Percentiles rank a stretch among this genome's conserved stretches.
Evolutionary conservation across 37 sponge, comb jelly and placozoan species (phyloP).

Genomic region (Cliona cf. orientalis): DNA sequence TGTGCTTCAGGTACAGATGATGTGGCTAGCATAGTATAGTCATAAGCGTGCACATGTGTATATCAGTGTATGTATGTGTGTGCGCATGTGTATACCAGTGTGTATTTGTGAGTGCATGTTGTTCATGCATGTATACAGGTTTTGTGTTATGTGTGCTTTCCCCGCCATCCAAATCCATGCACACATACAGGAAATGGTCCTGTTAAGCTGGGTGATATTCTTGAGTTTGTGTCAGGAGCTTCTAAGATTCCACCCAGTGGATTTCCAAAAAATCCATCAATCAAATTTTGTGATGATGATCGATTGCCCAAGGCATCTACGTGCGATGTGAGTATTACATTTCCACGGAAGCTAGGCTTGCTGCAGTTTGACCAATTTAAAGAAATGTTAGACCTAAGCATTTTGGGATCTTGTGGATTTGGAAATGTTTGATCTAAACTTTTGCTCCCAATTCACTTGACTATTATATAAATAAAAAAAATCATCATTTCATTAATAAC

Average conservation of each 20-base stretch:
- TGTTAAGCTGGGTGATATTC: background rate
- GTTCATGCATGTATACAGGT: background rate
- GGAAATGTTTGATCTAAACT: constrained; percentile 39
- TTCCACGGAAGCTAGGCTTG: background rate
- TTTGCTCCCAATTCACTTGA: too few species aligned
- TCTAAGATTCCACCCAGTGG: constrained; percentile 15
- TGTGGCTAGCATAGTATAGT: too few species aligned
- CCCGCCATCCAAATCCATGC: too few species aligned
- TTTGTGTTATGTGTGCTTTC: too few species aligned
- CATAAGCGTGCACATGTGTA: too few species aligned
- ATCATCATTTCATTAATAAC: too few species aligned
- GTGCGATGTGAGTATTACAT: constrained; percentile 6
- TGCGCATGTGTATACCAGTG: too few species aligned
- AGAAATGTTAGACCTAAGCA: background rate
- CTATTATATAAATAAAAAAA: too few species aligned
- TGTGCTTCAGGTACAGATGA: too few species aligned
- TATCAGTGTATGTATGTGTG: too few species aligned
- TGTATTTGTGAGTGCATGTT: too few species aligned
- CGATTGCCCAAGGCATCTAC: constrained; percentile 1
- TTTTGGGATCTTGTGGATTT: constrained; percentile 23
- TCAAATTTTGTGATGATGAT: constrained; percentile 1
- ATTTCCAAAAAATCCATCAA: background rate
- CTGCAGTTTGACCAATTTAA: constrained; percentile 3
- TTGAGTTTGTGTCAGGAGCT: constrained; percentile 15
- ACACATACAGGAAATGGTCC: too few species aligned